A percentile compares a stretch with the other conserved stretches of the same genome.
phyloP scores from a whole-genome alignment of 2,888 invertebrate genomes.

The Thelaira solivaga region DNA sequence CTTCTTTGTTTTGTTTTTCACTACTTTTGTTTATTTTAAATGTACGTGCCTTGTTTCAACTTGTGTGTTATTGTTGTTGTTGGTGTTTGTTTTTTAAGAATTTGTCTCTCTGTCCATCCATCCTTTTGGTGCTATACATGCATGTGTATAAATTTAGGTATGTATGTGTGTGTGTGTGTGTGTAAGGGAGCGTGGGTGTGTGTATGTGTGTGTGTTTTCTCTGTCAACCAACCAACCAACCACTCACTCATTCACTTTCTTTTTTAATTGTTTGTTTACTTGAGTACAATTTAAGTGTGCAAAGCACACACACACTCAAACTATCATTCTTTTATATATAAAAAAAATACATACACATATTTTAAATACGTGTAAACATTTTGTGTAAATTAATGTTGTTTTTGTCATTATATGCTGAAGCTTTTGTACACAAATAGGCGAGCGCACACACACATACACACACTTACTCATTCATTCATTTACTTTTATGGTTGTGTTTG shows the following conservation, averaged over 20 bases:
- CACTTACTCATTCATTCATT: too few species aligned
- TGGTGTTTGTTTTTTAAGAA: slow-evolving; percentile 21
- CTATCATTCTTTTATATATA: not conserved
- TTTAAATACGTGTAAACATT: slow-evolving; percentile 36
- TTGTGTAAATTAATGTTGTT: slow-evolving; percentile 53
- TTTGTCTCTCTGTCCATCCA: slow-evolving; percentile 11
- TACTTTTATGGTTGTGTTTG: too few species aligned
- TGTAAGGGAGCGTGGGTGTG: not conserved
- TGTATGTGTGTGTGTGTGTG: not conserved
- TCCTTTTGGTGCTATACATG: not conserved
- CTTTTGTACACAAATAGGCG: slow-evolving; percentile 2
- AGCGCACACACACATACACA: not conserved
- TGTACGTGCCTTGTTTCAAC: slow-evolving; percentile 9
- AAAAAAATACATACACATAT: not conserved
- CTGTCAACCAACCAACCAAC: not conserved
- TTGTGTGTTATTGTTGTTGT: not conserved
- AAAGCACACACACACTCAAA: not conserved
- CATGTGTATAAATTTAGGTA: too few species aligned
- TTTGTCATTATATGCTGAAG: slow-evolving; percentile 43
- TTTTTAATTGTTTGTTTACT: slow-evolving; percentile 13
- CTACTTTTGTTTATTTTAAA: not conserved
- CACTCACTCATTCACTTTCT: slow-evolving; percentile 2
- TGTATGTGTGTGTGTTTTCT: not conserved
- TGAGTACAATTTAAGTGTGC: slow-evolving; percentile 9
- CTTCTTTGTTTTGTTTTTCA: slow-evolving; percentile 18